Conservation (phyloP, 2,113 vertebrate genomes). For the Ellobius talpinus region DNA sequence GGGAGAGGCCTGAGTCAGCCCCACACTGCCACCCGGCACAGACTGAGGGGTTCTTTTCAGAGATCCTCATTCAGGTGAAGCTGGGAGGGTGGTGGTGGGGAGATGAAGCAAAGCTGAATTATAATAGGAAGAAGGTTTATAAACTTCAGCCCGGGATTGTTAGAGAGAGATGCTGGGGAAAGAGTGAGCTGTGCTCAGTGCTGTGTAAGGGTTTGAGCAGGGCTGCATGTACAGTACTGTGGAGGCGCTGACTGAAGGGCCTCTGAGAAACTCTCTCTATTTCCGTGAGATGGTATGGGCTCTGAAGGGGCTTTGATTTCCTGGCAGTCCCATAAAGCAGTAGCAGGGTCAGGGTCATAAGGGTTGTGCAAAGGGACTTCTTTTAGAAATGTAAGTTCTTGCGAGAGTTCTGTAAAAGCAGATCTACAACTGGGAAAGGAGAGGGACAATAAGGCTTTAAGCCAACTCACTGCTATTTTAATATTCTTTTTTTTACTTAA, state of each 20-base stretch:
- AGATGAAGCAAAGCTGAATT: neutral
- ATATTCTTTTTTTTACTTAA: neutral
- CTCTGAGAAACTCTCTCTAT: neutral
- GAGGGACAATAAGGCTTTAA: neutral
- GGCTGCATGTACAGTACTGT: neutral
- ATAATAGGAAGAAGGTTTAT: neutral
- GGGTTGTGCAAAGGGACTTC: neutral
- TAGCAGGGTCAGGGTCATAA: neutral
- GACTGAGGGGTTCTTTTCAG: no score
- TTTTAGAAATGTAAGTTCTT: neutral
- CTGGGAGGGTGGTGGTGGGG: no score
- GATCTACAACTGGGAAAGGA: neutral
- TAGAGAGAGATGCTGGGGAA: neutral
- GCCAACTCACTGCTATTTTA: neutral
- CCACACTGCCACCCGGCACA: neutral
- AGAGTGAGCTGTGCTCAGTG: no score
- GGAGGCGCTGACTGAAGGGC: no score
- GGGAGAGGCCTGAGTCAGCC: neutral
- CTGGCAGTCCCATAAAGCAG: neutral
- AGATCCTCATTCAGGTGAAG: neutral
- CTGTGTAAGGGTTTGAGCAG: no score
- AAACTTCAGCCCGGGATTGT: neutral
- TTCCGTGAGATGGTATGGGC: neutral
- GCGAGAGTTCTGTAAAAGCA: neutral
- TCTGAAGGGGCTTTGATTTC: neutral